phyloP scores from a whole-genome alignment of 2,888 invertebrate species.

The Cryptosula pallasiana region DNA sequence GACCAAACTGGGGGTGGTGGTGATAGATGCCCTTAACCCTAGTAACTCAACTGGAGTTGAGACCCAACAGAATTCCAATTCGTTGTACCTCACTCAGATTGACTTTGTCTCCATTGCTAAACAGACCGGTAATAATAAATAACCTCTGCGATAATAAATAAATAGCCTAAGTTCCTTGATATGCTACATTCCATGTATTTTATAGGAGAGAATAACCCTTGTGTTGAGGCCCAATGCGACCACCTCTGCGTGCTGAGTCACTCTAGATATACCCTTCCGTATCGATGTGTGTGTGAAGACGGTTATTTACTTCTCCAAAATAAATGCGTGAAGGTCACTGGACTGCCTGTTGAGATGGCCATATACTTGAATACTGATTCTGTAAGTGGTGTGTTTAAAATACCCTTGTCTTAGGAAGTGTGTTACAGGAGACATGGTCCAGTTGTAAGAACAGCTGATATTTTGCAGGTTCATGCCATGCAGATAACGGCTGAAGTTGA shows the following conservation, averaged over 20 bases:
- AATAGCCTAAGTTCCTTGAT: too few species aligned
- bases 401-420: too few species aligned
- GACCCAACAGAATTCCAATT: not conserved
- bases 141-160: too few species aligned
- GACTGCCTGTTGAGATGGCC: not conserved
- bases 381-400: too few species aligned
- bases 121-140: not conserved
- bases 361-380: not conserved
- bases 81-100: not conserved
- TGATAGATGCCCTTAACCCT: slow-evolving; percentile 28
- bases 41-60: not conserved
- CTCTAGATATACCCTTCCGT: slow-evolving; percentile 48
- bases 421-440: too few species aligned
- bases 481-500: too few species aligned
- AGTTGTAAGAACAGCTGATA: too few species aligned
- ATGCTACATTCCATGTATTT: too few species aligned
- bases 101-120: not conserved
- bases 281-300: not conserved
- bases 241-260: slow-evolving; percentile 87
- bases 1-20: slow-evolving; percentile 40
- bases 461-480: too few species aligned
- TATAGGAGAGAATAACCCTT: too few species aligned
- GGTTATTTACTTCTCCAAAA: not conserved
- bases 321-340: not conserved
- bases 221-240: slow-evolving; percentile 77